Base-by-base conservation (phyloP, 2,888 invertebrate genomes). In the Euphydryas editha region DNA sequence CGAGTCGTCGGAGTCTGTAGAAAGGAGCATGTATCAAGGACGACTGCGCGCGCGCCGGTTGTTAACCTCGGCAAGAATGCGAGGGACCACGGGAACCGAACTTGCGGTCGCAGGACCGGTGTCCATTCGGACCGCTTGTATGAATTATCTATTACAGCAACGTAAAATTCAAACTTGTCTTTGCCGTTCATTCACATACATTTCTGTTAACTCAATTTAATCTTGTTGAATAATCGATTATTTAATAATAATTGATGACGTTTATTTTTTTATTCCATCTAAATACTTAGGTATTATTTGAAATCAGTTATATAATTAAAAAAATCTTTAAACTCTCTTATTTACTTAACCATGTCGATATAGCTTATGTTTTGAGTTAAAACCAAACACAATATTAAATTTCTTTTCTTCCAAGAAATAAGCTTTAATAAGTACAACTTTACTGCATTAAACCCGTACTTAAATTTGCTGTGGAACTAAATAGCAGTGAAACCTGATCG, bases 21-120 rank as follows among this genome's bases (percentile, higher is more conserved):
- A 86, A 90, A 87, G 88, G 87, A 88, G 86, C 85, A 83, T 83
- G 84, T 75, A 85, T 84, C 88, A 89, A 90, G 89, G 91, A 86
- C 89, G 86, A 78, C 73, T 71, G 73, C 84, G 84, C 78, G 81
- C 80, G 75, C 79, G 82, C 80, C 84, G 91, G 90, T 90, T 90
- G 90, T 90, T 90, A 82, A 92, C 91, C 91, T 87, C 88, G 80
- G 67, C 81, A 85, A 84, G 88, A 84, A 88, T 87, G 89, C 85
- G 84, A 82, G 83, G 81, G 82, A 82, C 79, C 81, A 72, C 76
- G 78, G 80, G 82, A 80, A 80, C 79, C 73, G 80, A 81, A 75
- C 78, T 81, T 83, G 81, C 84, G 81, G 83, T 81, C 83, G 79
- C 79, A 72, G 78, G 81, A 84, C 85, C 83, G 84, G 79, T 70